phyloP scores from a whole-genome alignment of 2,113 vertebrate genomes.

The Oxyura jamaicensis region DNA sequence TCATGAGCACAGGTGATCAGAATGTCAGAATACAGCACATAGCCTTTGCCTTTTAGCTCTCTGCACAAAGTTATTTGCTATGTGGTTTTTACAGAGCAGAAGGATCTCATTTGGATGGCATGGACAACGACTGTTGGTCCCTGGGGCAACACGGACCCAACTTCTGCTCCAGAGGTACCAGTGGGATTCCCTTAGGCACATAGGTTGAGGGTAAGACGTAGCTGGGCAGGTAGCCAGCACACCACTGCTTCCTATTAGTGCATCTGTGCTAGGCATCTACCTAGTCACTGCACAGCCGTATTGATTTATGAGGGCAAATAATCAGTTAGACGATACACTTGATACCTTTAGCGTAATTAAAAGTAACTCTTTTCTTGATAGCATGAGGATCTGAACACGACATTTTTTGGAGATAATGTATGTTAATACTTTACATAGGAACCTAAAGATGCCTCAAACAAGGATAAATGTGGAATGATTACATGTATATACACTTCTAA shows the following conservation, averaged over 20 bases:
- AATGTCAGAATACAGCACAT: neutral
- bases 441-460: neutral
- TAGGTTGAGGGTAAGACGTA: neutral
- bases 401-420: neutral
- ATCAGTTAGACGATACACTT: neutral
- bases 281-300: neutral
- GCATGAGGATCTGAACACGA: neutral
- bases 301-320: conserved; percentile 7
- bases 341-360: neutral
- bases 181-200: neutral
- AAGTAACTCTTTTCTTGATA: neutral
- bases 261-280: neutral
- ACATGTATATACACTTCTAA: neutral
- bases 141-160: neutral
- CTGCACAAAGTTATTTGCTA: neutral
- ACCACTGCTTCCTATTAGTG: neutral
- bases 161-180: neutral
- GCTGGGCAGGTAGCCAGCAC: neutral
- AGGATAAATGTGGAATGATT: neutral
- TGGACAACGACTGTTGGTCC: neutral
- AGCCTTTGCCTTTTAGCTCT: fast-evolving
- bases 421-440: neutral
- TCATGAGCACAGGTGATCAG: neutral
- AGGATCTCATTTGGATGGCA: neutral
- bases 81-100: neutral